Percentiles rank a stretch among this genome's conserved stretches.
Conservation (phyloP, 2,888 invertebrate species). For the Phymatocera aterrima region DNA sequence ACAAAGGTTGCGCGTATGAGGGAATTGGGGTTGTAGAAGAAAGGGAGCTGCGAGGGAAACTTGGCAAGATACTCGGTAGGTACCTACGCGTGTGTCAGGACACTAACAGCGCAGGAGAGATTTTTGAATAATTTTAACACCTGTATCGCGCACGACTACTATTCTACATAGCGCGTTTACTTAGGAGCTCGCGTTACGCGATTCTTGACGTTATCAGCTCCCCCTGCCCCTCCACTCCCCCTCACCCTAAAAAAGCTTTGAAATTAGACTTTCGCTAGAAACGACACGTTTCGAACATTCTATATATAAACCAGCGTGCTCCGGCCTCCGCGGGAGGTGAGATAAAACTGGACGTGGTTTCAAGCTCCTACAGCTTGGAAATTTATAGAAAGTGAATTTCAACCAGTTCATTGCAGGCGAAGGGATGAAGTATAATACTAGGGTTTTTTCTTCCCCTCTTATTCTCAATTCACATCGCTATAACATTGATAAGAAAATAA, state of each 20-base stretch:
- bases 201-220: conserved; percentile 28
- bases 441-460: not conserved
- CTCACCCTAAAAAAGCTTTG: no score
- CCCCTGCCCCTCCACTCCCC: no score
- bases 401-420: not conserved
- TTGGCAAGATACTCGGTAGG: not conserved
- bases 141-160: not conserved
- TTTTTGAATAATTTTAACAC: conserved; percentile 25
- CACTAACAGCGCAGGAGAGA: not conserved
- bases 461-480: not conserved
- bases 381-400: not conserved
- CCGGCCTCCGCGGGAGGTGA: not conserved
- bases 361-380: no score
- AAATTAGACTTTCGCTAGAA: conserved; percentile 37
- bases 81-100: conserved; percentile 33
- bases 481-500: not conserved
- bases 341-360: conserved; percentile 13
- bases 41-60: not conserved
- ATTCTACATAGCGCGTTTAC: not conserved
- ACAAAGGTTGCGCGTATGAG: conserved; percentile 44
- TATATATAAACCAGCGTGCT: not conserved
- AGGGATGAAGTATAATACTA: not conserved
- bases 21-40: conserved; percentile 30
- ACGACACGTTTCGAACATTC: conserved; percentile 31
- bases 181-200: conserved; percentile 9